phyloP scores from a whole-genome alignment of 2,113 vertebrate genomes.

The Syrmaticus mikado region DNA sequence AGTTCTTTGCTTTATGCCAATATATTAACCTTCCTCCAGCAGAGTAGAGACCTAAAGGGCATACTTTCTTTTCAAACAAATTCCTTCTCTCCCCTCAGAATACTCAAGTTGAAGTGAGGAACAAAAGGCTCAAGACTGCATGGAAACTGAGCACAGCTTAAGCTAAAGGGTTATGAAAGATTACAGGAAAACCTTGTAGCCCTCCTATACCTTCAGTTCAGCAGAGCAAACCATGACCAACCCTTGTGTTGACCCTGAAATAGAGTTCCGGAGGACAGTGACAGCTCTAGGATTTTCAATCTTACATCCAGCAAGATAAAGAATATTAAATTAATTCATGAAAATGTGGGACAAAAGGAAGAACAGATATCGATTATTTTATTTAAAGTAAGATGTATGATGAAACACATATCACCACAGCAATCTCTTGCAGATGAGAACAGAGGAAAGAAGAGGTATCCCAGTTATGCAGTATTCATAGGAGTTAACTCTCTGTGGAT shows the following conservation, averaged over 20 bases:
- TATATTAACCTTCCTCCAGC: neutral
- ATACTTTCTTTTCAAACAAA: neutral
- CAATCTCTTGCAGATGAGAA: neutral
- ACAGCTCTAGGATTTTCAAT: neutral
- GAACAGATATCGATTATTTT: neutral
- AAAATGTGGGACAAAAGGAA: neutral
- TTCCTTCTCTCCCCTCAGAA: neutral
- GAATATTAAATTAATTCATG: neutral
- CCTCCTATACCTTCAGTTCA: neutral
- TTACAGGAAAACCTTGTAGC: neutral
- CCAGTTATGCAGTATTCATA: neutral
- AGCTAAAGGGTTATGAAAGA: neutral
- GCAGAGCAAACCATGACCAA: neutral
- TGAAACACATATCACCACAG: neutral
- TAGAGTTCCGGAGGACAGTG: neutral
- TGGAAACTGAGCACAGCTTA: neutral
- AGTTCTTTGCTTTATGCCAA: neutral
- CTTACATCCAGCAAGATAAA: conserved; percentile 11
- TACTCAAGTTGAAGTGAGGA: neutral
- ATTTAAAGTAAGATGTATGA: conserved; percentile 5
- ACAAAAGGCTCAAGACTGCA: neutral
- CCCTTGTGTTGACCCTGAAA: neutral
- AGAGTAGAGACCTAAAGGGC: neutral
- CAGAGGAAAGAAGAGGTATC: neutral
- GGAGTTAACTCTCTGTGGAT: conserved; percentile 32